These are phyloP conservation scores for Agonopterix arenella DNA, from an alignment of 2,888 invertebrate species.

Conservation along the genomic window DNA sequence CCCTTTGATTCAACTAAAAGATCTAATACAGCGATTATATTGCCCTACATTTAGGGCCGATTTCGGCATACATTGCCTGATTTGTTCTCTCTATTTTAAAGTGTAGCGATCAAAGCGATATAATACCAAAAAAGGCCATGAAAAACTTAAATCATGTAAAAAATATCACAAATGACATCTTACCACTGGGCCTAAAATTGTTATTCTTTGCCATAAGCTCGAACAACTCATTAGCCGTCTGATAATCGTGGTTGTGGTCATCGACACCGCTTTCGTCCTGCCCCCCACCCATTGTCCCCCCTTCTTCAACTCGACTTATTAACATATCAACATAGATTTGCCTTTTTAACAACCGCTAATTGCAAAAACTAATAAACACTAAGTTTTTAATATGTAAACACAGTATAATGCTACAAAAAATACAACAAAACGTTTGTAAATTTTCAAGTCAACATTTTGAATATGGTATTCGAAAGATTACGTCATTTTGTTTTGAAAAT, in stretches of 20 bases:
- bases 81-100: no score
- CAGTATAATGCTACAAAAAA: conserved; percentile 42
- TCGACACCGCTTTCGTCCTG: conserved; percentile 2
- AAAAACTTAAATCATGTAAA: no score
- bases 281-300: conserved; percentile 17
- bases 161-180: no score
- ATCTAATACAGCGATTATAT: no score
- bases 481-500: conserved; percentile 35
- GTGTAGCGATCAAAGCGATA: no score
- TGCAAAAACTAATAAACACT: conserved; percentile 24
- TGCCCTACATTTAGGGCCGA: no score
- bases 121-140: no score
- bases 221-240: conserved; percentile 48
- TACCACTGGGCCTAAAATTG: neutral
- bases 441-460: conserved; percentile 40
- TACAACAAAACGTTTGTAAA: conserved; percentile 43
- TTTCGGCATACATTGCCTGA: no score
- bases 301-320: conserved; percentile 45
- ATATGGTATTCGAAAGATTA: conserved; percentile 22
- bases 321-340: conserved; percentile 54
- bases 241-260: conserved; percentile 30
- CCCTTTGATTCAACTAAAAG: no score
- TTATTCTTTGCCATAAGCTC: conserved; percentile 44
- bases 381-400: conserved; percentile 25
- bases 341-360: conserved; percentile 15